Percentiles rank a stretch among this genome's conserved stretches.
Evolutionary conservation across 2,113 vertebrate genomes (phyloP).

Genomic region (Beaufortia kweichowensis): DNA sequence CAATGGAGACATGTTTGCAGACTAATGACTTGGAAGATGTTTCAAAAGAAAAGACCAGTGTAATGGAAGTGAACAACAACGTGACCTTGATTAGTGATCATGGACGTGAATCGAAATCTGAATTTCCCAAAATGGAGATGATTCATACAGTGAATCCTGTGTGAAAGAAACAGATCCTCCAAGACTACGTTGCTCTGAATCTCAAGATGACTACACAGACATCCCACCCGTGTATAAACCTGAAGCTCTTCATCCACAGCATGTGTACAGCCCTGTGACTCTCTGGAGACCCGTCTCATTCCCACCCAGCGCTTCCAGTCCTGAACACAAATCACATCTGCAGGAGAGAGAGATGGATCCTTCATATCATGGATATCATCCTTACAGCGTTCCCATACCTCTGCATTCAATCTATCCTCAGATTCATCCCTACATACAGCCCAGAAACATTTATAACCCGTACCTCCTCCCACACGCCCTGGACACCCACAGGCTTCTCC

Average conservation of each 20-base stretch:
- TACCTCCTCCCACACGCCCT: constrained; percentile 61
- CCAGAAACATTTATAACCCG: constrained; percentile 67
- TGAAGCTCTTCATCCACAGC: not conserved
- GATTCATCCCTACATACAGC: constrained; percentile 74
- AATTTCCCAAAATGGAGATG: not conserved
- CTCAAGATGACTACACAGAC: not conserved
- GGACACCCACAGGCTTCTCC: constrained; percentile 79
- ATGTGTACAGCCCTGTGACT: not conserved
- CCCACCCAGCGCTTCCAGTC: constrained; percentile 55
- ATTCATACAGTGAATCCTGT: not conserved
- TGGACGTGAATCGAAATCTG: too few species aligned
- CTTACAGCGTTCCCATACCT: constrained; percentile 70
- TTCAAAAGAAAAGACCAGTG: not conserved
- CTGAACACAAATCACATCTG: constrained; percentile 56
- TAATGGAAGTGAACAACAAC: not conserved
- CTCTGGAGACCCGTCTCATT: not conserved
- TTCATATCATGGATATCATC: constrained; percentile 71
- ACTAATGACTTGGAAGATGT: not conserved
- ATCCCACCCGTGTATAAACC: not conserved
- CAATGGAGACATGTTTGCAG: not conserved
- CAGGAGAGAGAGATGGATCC: constrained; percentile 54
- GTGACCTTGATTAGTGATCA: constrained; percentile 1
- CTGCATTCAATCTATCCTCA: constrained; percentile 67
- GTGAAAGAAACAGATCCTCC: constrained; percentile 28
- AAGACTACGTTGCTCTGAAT: constrained; percentile 75